These are phyloP conservation scores for Rhamnusium bicolor DNA, from an alignment of 2,888 invertebrate species.

Conservation along the genomic window DNA sequence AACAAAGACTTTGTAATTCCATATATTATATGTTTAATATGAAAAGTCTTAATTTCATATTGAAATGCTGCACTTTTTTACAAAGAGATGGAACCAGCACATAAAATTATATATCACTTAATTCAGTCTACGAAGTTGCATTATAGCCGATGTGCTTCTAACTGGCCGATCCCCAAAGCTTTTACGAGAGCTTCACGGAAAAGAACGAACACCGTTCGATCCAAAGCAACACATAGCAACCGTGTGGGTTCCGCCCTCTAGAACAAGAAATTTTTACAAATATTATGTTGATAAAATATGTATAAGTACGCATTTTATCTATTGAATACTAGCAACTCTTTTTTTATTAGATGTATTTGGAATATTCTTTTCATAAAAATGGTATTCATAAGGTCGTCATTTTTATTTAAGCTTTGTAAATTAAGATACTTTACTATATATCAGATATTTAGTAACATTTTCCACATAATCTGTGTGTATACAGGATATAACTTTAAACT, in stretches of 20 bases:
- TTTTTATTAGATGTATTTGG: too few relatives aligned
- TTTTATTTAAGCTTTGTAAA: too few relatives aligned
- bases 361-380: too few relatives aligned
- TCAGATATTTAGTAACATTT: too few relatives aligned
- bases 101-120: constrained; percentile 20
- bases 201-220: constrained; percentile 67
- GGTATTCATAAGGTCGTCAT: too few relatives aligned
- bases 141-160: constrained; percentile 52
- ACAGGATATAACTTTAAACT: too few relatives aligned
- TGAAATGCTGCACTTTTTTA: neutral
- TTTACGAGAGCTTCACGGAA: constrained; percentile 60
- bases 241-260: constrained; percentile 45
- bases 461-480: too few relatives aligned
- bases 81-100: constrained; percentile 7
- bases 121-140: constrained; percentile 24
- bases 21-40: neutral
- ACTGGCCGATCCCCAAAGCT: constrained; percentile 62
- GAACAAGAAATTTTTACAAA: constrained; percentile 20
- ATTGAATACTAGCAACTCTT: neutral
- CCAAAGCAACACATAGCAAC: constrained; percentile 70
- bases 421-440: too few relatives aligned
- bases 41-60: neutral
- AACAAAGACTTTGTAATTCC: neutral
- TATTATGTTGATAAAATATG: constrained; percentile 17
- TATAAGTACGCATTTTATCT: neutral